phyloP scores from a whole-genome alignment of 2,888 invertebrate species.

The Dryobota labecula region DNA sequence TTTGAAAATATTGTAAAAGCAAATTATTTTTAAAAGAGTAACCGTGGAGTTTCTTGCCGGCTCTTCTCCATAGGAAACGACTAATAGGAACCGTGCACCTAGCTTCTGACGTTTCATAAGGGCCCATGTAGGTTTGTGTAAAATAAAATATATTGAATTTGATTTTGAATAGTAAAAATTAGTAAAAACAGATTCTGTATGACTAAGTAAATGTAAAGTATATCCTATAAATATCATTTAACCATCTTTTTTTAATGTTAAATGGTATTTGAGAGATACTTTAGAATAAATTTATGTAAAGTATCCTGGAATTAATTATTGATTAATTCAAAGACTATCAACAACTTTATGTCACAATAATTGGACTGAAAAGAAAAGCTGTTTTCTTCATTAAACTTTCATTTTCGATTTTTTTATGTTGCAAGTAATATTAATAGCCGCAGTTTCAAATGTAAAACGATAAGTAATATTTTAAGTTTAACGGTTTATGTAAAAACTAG shows the following conservation, averaged over 20 bases:
- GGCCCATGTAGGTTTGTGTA: no score
- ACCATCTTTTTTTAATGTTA: neutral
- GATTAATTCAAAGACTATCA: neutral
- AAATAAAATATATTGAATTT: no score
- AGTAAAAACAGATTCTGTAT: neutral
- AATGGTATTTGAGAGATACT: neutral
- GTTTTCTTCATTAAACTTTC: neutral
- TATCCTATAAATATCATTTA: neutral
- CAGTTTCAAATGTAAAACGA: neutral
- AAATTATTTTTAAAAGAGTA: no score
- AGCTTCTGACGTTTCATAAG: no score
- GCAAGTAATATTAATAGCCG: neutral
- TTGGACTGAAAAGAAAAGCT: neutral
- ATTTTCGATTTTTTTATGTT: neutral
- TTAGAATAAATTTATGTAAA: neutral
- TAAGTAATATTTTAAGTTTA: neutral
- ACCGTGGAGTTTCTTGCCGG: no score
- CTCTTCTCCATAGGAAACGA: no score
- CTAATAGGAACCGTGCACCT: no score
- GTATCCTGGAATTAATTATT: neutral
- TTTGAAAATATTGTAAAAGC: no score
- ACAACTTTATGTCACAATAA: no score
- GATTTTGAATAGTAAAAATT: no score
- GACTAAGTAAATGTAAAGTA: neutral
- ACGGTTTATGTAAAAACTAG: slow-evolving; percentile 4